These are phyloP conservation scores for Agrotis exclamationis DNA, from an alignment of 2,888 invertebrate genomes.

Conservation along the genomic window DNA sequence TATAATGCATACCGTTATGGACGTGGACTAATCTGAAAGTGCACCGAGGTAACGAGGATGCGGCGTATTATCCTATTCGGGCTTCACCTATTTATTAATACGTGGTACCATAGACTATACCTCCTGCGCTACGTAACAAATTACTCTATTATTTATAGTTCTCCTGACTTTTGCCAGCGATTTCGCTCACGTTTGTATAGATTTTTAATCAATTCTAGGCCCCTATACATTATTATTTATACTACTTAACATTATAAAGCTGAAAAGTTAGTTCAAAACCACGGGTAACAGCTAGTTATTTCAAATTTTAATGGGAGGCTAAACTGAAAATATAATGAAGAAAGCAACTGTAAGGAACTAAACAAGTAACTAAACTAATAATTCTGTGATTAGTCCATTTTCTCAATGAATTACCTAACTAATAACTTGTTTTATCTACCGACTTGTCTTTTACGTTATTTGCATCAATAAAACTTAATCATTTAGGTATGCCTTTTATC, in stretches of 20 bases:
- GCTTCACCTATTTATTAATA: conserved; percentile 86
- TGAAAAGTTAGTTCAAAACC: no score
- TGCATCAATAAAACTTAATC: background rate
- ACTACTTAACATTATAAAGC: no score
- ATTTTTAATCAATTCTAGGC: no score
- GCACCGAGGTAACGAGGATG: conserved; percentile 92
- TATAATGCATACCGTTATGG: conserved; percentile 64
- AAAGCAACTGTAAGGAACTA: no score
- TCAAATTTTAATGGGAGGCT: no score
- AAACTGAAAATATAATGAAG: no score
- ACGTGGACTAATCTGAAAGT: conserved; percentile 71
- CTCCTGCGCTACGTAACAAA: conserved; percentile 53
- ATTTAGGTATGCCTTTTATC: background rate
- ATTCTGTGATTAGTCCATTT: background rate
- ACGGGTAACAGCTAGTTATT: no score
- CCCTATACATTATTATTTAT: no score
- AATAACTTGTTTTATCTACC: background rate
- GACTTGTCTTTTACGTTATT: background rate
- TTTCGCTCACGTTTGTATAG: no score
- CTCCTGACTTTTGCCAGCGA: no score
- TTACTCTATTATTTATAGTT: conserved; percentile 24
- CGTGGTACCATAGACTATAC: conserved; percentile 66
- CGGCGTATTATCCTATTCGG: conserved; percentile 92
- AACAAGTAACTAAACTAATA: no score
- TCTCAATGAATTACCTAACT: background rate